phyloP scores from a whole-genome alignment of 92 coral and sea anemone species.

The Parazoanthus swiftii region DNA sequence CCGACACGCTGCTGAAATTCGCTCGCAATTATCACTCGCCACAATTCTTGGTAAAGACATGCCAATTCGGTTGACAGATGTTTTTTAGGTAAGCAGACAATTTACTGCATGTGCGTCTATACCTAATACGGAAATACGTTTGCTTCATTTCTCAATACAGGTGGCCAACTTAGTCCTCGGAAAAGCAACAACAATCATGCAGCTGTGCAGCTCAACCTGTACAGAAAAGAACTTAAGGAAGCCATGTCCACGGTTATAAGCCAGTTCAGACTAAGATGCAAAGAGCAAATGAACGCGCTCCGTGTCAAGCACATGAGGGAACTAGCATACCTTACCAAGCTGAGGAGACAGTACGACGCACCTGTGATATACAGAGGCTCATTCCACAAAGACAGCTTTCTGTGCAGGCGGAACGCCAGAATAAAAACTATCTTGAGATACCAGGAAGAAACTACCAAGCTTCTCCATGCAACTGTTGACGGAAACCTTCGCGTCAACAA shows the following conservation, averaged over 20 bases:
- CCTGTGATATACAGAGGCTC: background rate
- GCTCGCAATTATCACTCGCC: too few species aligned
- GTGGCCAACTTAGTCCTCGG: background rate
- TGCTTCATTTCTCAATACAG: conserved; percentile 8
- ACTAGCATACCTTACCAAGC: conserved; percentile 20
- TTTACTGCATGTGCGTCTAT: too few species aligned
- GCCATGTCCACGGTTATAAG: conserved; percentile 6
- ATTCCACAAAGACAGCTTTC: conserved; percentile 6
- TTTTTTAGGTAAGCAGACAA: too few species aligned
- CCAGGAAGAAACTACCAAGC: conserved; percentile 1
- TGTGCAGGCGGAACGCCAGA: background rate
- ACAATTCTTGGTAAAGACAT: too few species aligned
- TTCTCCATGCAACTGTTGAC: background rate
- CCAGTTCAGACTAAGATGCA: conserved; percentile 17
- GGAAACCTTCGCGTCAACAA: background rate
- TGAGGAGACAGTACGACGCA: conserved; percentile 11
- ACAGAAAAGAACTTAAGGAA: conserved; percentile 18
- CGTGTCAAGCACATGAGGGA: conserved; percentile 32
- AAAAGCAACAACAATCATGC: background rate
- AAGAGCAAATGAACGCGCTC: conserved; percentile 9
- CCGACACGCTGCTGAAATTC: too few species aligned
- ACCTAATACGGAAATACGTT: too few species aligned
- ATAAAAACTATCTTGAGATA: background rate
- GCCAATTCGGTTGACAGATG: too few species aligned
- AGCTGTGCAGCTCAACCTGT: background rate